A percentile compares a stretch with the other conserved stretches of the same genome.
phyloP scores from a whole-genome alignment of 1,140 invertebrate species.

The Solen grandis region DNA sequence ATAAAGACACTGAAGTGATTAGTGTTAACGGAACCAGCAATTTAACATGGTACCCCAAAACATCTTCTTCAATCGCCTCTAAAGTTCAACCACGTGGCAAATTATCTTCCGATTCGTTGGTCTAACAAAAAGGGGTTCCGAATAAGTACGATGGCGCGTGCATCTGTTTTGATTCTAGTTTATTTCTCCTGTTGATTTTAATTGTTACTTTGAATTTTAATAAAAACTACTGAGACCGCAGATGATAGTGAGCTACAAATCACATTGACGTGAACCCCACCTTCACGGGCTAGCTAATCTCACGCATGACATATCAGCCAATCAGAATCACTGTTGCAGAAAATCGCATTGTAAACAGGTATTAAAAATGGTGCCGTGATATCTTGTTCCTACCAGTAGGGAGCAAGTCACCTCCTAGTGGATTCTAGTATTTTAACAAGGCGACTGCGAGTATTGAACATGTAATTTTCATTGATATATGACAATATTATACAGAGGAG shows the following conservation, averaged over 20 bases:
- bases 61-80: conserved; percentile 11
- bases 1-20: no score
- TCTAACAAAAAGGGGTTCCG: conserved; percentile 35
- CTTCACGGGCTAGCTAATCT: background rate
- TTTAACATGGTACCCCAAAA: background rate
- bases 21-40: no score
- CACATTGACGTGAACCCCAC: background rate
- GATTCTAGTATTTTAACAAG: background rate
- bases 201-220: conserved; percentile 39
- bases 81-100: conserved; percentile 29
- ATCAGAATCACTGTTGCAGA: background rate
- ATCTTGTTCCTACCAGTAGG: background rate
- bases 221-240: conserved; percentile 11
- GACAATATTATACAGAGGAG: background rate
- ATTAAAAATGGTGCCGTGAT: background rate
- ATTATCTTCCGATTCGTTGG: conserved; percentile 44
- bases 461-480: background rate
- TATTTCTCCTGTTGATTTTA: conserved; percentile 6
- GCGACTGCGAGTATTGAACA: background rate
- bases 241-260: background rate
- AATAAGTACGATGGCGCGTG: conserved; percentile 12
- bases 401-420: background rate
- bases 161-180: conserved; percentile 50
- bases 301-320: background rate
- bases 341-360: conserved; percentile 25